Evolutionary conservation across 2,113 vertebrate genomes (phyloP), one percentile per base, ranked within the genome.

Genomic region (Chunga burmeisteri): DNA sequence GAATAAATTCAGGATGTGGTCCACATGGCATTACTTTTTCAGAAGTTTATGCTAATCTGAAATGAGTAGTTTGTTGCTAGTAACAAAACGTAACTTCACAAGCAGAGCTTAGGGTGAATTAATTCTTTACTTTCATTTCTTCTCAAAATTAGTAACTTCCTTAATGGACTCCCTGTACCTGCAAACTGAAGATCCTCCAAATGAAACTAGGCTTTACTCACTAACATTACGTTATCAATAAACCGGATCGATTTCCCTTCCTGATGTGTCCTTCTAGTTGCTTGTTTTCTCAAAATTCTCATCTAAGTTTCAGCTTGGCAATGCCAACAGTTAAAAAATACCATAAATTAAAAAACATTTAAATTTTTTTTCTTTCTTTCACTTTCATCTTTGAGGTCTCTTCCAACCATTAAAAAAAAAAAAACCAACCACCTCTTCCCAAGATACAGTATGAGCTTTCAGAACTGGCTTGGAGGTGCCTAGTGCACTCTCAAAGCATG

Each of bases 401-500:
- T 38, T 38, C 38, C 38, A 38, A 38, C 38, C 38, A 38, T 38
- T 38, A 38, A 38, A 38, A 38, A 38, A 38, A 38, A 38, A 38
- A 38, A 38, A 38, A n/a, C n/a, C 38, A 38, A 38, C 38, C 38
- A 79, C 96, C 94, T 96, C 81, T 88, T 97, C 93, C 78, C 90
- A 92, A 88, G 73, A 21, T 91, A 38, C 84, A 92, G 80, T 92
- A 82, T 84, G 90, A 93, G 89, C 90, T 95, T 94, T 93, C 88
- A 92, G 92, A 93, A 90, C 85, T 86, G 82, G 44, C 50, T 73
- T 71, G 38, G 23, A 47, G 50, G 46, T 82, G 27, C 52, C 55
- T 83, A 68, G 27, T 70, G 40, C 30, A 47, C 38, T 97, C 88
- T 83, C 82, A 95, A 93, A 97, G 96, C 95, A 94, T 83, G 79